phyloP scores from a whole-genome alignment of 2,797 vertebrate genomes.

The Darevskia nairensis region DNA sequence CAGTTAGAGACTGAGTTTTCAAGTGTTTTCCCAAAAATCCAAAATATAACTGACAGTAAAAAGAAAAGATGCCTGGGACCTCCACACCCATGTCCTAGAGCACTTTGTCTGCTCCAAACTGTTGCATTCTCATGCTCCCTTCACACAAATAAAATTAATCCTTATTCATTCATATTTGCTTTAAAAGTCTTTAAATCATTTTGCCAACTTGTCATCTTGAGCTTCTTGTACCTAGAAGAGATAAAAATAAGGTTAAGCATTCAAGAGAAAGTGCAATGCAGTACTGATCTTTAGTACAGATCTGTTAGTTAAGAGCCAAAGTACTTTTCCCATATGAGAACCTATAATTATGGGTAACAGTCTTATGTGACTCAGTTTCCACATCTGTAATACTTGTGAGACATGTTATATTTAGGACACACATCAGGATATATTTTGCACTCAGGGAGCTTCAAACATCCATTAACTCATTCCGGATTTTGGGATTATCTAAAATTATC shows the following conservation, averaged over 20 bases:
- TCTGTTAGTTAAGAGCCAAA: fast-evolving
- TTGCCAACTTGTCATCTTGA: not conserved
- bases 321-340: not conserved
- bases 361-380: fast-evolving
- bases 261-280: fast-evolving
- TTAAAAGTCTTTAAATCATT: conserved; percentile 17
- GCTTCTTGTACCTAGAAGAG: conserved; percentile 52
- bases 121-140: conserved; percentile 21
- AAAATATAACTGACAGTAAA: not conserved
- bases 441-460: fast-evolving
- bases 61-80: not conserved
- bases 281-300: not conserved
- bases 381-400: not conserved
- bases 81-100: not conserved
- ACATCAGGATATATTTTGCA: not conserved
- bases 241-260: not conserved
- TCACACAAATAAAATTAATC: conserved; percentile 26
- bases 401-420: not conserved
- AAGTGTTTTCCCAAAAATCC: not conserved
- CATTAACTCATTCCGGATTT: not conserved
- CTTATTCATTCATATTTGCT: conserved; percentile 45
- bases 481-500: not conserved
- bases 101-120: conserved; percentile 3
- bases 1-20: not conserved
- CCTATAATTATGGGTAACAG: not conserved